Evolutionary conservation across 2,113 vertebrate genomes (phyloP).

Genomic region (Lampris megalopsis): DNA sequence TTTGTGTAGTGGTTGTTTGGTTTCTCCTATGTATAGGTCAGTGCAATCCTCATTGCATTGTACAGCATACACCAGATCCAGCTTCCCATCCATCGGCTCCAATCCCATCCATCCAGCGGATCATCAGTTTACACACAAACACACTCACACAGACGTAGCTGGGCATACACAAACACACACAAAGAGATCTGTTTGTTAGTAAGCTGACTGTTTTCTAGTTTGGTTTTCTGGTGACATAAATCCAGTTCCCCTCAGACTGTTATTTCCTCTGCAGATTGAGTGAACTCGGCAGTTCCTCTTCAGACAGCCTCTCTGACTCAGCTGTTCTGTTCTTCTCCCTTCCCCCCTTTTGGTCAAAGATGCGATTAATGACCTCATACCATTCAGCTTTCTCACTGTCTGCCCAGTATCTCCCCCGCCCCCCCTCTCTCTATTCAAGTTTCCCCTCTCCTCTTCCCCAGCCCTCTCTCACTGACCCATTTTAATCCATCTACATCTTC

Average conservation of each 20-base stretch:
- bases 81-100: no score
- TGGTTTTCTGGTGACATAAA: constrained; percentile 26
- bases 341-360: constrained; percentile 72
- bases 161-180: constrained; percentile 9
- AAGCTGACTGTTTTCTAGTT: constrained; percentile 33
- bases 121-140: no score
- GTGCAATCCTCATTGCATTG: no score
- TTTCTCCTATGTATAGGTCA: no score
- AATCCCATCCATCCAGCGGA: no score
- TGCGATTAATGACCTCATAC: constrained; percentile 84
- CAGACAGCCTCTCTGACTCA: constrained; percentile 58
- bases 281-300: constrained; percentile 45
- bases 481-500: background rate
- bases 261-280: constrained; percentile 32
- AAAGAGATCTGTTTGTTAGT: constrained; percentile 14
- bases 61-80: no score
- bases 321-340: constrained; percentile 42
- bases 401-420: no score
- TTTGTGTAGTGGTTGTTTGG: no score
- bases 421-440: background rate
- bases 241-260: constrained; percentile 38
- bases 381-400: constrained; percentile 82
- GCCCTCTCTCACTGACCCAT: constrained; percentile 52
- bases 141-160: no score
- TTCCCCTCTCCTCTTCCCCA: constrained; percentile 53